phyloP scores from a whole-genome alignment of 2,888 invertebrate genomes.

The Ametastegia equiseti region DNA sequence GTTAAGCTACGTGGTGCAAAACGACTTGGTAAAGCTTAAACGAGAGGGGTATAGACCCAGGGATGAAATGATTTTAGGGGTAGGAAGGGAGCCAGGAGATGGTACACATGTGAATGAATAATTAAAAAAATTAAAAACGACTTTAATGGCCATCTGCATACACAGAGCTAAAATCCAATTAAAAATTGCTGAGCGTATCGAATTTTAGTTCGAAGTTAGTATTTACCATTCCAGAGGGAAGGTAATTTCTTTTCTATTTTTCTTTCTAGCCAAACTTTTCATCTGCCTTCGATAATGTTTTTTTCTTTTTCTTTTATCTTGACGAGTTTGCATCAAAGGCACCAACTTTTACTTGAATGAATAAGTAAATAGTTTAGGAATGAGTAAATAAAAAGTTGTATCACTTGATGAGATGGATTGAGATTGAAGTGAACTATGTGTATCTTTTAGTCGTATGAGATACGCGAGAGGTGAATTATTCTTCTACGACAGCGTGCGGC shows the following conservation, averaged over 20 bases:
- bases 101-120: conserved; percentile 12
- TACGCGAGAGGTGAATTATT: background rate
- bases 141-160: background rate
- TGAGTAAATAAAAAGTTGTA: too few species aligned
- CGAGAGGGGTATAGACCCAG: background rate
- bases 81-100: background rate
- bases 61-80: background rate
- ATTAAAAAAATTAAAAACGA: conserved; percentile 14
- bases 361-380: too few species aligned
- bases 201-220: background rate
- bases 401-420: background rate
- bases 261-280: too few species aligned
- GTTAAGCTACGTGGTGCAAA: background rate
- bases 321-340: background rate
- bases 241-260: background rate
- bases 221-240: background rate
- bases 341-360: background rate
- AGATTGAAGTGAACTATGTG: too few species aligned
- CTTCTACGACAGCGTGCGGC: background rate
- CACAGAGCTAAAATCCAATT: background rate
- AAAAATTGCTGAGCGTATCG: conserved; percentile 10
- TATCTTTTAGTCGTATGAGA: too few species aligned
- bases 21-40: conserved; percentile 19
- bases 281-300: background rate
- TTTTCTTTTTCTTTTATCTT: background rate